Base-by-base conservation (phyloP, 53 echinoderm and acorn worm species). In the Echinarachnius parma region DNA sequence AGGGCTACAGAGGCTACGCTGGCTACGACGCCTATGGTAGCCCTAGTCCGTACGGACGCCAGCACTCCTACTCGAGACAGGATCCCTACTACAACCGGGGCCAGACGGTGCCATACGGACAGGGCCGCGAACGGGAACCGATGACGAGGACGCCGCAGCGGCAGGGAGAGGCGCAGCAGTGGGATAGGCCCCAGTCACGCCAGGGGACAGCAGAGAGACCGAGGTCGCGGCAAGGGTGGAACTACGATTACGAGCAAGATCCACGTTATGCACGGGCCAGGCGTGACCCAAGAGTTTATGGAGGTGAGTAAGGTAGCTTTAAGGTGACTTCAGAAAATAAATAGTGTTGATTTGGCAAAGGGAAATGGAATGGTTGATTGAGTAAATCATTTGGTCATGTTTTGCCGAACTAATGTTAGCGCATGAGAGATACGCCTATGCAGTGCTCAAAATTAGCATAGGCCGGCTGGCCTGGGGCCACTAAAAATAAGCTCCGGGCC, bases 121-220 rank as follows among this genome's bases (percentile, higher is more conserved):
- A 52, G 1, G 16, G 27, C 26, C 65, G 8, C 4, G 46, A 45
- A 8, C 14, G 20, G 52, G 50, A 31, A 25, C 32, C 50, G 18
- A 68, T 34, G 0, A 49, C 52, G 19, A 52, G 65, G 29, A 16
- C 65, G 4, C 50, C 21, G 15, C 50, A 21, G 13, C 32, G 14
- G 9, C 32, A 32, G 32, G 9, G 68, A 31, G 50, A 68, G 0
- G 28, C 37, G 32, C 61, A 8, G 34, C 61, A 61, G 35, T 61
- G 15, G 29, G 81, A 75, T 36, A 49, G 78, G 31, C 74, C 89
- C 26, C 47, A 56, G 46, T 81, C 89, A 1, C 69, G 81, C 57
- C 81, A 87, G 18, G 84, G 87, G 46, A 56, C 56, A 14, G 60
- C 47, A 14, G 89, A 88, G 23, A 59, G 92, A 30, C 82, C 87